Conservation (phyloP, 1,140 invertebrate genomes). For the Drosophila guanche region DNA sequence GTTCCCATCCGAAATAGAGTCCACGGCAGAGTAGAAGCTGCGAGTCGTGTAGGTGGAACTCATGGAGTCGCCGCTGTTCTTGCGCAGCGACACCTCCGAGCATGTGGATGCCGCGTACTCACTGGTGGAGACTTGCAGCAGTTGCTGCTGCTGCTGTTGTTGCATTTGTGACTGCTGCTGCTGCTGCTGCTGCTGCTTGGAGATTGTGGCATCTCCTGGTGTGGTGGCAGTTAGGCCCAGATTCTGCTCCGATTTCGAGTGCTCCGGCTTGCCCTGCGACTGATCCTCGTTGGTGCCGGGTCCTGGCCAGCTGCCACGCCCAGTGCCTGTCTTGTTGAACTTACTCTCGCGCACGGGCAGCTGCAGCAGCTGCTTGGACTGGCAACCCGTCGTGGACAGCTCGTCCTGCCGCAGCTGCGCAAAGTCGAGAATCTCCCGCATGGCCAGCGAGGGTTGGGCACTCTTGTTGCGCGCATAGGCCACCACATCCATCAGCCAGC, state of each 20-base stretch:
- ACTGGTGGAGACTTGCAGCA: conserved; percentile 85
- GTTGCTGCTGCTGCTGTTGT: conserved; percentile 55
- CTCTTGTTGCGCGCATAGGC: conserved; percentile 94
- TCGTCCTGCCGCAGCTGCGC: conserved; percentile 41
- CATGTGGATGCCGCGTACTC: conserved; percentile 57
- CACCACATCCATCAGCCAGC: conserved; percentile 98
- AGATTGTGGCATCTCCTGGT: conserved; percentile 22
- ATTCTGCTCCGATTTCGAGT: conserved; percentile 93
- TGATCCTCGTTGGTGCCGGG: conserved; percentile 86
- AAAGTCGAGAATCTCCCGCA: conserved; percentile 76
- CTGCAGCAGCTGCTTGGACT: conserved; percentile 86
- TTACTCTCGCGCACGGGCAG: conserved; percentile 89
- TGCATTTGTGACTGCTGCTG: conserved; percentile 40
- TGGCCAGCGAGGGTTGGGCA: conserved; percentile 61
- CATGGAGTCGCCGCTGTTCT: conserved; percentile 86
- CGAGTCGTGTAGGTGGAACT: conserved; percentile 69
- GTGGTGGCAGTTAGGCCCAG: conserved; percentile 85
- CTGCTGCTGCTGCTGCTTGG: conserved; percentile 17
- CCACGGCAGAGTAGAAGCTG: conserved; percentile 75
- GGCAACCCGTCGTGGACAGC: conserved; percentile 17
- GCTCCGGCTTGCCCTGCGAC: conserved; percentile 85
- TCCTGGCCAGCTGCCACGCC: conserved; percentile 92
- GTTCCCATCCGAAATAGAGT: conserved; percentile 56
- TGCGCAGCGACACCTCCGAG: conserved; percentile 85
- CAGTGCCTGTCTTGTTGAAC: conserved; percentile 89